phyloP scores from a whole-genome alignment of 2,888 invertebrate species.

The Trachelus troglodyta region DNA sequence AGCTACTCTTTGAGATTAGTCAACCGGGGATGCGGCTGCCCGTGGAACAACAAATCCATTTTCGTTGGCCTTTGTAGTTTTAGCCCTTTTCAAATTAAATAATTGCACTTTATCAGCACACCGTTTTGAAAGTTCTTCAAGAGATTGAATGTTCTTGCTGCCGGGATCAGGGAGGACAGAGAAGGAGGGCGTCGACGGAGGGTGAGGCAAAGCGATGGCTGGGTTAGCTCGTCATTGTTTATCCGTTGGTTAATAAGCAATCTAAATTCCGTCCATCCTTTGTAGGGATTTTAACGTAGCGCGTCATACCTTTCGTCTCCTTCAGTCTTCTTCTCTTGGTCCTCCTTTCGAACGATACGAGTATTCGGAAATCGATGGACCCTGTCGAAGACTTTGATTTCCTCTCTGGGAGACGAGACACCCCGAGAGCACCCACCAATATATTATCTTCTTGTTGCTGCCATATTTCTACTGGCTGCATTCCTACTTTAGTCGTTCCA shows the following conservation, averaged over 20 bases:
- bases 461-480: no score
- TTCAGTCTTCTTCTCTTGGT: no score
- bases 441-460: no score
- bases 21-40: slow-evolving; percentile 30
- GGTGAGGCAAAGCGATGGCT: background rate
- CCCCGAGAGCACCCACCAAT: no score
- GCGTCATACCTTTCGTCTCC: no score
- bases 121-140: background rate
- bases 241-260: slow-evolving; percentile 63
- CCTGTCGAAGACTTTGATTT: no score
- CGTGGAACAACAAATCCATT: slow-evolving; percentile 55
- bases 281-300: no score
- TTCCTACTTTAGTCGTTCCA: no score
- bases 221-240: slow-evolving; percentile 44
- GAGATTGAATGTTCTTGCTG: background rate
- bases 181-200: background rate
- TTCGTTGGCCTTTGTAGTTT: slow-evolving; percentile 49
- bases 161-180: background rate
- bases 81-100: slow-evolving; percentile 51
- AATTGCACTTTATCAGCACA: slow-evolving; percentile 45
- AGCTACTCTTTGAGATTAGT: slow-evolving; percentile 40
- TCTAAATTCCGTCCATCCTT: slow-evolving; percentile 62
- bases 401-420: no score
- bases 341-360: no score
- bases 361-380: no score